These are phyloP conservation scores for Cheilinus undulatus DNA, from an alignment of 2,113 vertebrate genomes.

Conservation along the genomic window DNA sequence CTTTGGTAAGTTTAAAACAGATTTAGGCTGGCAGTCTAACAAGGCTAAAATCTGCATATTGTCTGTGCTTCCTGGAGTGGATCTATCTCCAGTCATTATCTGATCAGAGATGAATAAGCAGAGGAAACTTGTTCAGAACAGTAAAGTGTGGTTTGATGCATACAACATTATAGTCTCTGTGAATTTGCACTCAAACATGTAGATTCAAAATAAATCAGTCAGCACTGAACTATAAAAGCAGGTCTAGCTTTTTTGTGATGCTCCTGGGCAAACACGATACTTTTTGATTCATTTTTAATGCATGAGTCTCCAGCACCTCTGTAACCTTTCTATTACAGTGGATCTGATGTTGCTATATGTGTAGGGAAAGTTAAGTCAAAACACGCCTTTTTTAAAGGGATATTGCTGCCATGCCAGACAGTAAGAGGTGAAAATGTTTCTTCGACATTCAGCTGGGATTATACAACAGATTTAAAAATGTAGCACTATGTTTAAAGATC, in stretches of 20 bases:
- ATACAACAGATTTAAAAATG: constrained; percentile 16
- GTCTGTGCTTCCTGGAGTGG: no score
- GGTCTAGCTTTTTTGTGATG: constrained; percentile 15
- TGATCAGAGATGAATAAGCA: not conserved
- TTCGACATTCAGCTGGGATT: not conserved
- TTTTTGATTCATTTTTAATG: constrained; percentile 46
- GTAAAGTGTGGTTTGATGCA: constrained; percentile 6
- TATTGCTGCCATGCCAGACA: constrained; percentile 16
- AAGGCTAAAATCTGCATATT: no score
- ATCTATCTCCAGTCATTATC: no score
- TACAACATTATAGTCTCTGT: no score
- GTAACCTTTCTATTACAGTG: constrained; percentile 34
- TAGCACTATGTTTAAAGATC: not conserved
- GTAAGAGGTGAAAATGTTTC: constrained; percentile 9
- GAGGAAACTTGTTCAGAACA: not conserved
- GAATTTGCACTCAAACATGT: no score
- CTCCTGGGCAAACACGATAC: constrained; percentile 10
- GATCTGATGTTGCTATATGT: constrained; percentile 2
- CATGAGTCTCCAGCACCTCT: constrained; percentile 28
- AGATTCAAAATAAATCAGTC: no score
- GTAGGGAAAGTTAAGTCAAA: not conserved
- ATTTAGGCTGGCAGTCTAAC: no score
- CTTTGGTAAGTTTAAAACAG: no score
- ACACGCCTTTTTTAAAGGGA: not conserved
- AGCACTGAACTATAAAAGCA: no score